phyloP scores from a whole-genome alignment of 2,888 invertebrate species.

The Argyra leucocephala region DNA sequence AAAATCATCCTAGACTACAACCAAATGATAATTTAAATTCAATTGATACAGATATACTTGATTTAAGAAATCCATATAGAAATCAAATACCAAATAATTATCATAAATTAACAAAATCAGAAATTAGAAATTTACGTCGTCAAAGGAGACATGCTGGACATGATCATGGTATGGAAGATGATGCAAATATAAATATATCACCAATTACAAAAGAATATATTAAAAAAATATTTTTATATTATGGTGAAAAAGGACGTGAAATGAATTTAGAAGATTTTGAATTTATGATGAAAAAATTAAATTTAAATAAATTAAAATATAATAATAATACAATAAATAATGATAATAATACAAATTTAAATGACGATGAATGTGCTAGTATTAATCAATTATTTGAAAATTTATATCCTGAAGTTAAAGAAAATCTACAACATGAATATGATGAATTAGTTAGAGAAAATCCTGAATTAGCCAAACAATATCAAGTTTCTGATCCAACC shows the following conservation, averaged over 20 bases:
- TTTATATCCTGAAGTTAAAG: conserved; percentile 17
- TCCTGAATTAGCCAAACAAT: conserved; percentile 11
- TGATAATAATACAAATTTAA: conserved; percentile 18
- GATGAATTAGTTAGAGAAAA: conserved; percentile 14
- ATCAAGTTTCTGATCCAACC: conserved; percentile 15
- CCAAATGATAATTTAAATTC: conserved; percentile 6
- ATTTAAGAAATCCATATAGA: conserved; percentile 21
- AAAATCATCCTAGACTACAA: conserved; percentile 26
- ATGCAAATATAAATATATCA: conserved; percentile 33
- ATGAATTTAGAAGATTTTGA: conserved; percentile 60
- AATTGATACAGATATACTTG: conserved; percentile 10
- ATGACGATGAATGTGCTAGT: conserved; percentile 20
- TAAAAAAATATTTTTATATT: conserved; percentile 56
- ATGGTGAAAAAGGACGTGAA: conserved; percentile 53
- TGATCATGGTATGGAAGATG: conserved; percentile 28
- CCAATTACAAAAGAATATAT: conserved; percentile 52
- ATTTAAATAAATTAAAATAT: conserved; percentile 47
- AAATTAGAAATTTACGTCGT: conserved; percentile 21
- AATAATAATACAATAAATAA: conserved; percentile 2
- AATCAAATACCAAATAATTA: conserved; percentile 14
- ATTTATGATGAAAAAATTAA: conserved; percentile 52
- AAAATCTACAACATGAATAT: conserved; percentile 20
- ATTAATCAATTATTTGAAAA: conserved; percentile 22
- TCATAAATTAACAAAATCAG: conserved; percentile 8
- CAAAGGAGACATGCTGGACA: conserved; percentile 36